These are phyloP conservation scores for Anolis apletophallus DNA, from an alignment of 2,797 vertebrate species.

Conservation along the genomic window DNA sequence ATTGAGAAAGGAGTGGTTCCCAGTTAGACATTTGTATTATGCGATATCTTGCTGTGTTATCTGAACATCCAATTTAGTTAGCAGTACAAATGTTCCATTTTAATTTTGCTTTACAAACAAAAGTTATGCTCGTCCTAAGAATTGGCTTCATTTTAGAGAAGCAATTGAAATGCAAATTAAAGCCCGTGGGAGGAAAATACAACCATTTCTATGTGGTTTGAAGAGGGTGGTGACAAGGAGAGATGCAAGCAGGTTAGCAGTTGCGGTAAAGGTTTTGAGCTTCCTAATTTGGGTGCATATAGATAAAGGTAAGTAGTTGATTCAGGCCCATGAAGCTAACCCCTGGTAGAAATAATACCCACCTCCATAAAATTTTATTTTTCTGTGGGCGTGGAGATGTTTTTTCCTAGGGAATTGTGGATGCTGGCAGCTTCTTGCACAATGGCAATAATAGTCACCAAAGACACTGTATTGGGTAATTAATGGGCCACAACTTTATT, in stretches of 20 bases:
- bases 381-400: neutral
- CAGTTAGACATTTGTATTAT: conserved; percentile 26
- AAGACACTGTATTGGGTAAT: no score
- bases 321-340: neutral
- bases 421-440: no score
- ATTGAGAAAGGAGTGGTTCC: conserved; percentile 21
- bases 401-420: no score
- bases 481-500: no score
- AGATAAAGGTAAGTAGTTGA: neutral
- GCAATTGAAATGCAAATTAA: neutral
- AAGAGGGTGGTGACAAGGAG: neutral
- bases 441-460: no score
- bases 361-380: neutral
- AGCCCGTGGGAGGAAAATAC: neutral
- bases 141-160: neutral
- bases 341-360: neutral
- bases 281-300: neutral
- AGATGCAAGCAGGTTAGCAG: neutral
- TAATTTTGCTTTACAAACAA: neutral
- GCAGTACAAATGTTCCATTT: neutral
- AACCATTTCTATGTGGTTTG: neutral
- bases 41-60: conserved; percentile 19
- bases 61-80: conserved; percentile 17
- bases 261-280: neutral
- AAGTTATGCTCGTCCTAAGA: neutral